Conservation (phyloP, 1,140 invertebrate species). For the Drosophila eugracilis region DNA sequence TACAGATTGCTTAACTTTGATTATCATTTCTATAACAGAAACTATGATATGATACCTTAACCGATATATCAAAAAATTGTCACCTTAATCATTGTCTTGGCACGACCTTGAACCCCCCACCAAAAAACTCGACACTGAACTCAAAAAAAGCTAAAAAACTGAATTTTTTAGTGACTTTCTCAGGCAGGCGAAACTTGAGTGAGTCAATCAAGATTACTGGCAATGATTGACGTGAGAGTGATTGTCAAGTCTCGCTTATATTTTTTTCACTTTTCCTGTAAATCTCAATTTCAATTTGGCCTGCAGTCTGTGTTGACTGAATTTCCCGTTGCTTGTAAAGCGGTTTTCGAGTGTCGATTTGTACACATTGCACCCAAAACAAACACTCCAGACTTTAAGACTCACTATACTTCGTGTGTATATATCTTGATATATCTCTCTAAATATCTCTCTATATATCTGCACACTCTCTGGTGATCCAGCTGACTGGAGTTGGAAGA, state of each 20-base stretch:
- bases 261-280: not conserved
- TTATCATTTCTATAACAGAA: too few species aligned
- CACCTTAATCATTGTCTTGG: not conserved
- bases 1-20: too few species aligned
- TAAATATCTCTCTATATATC: not conserved
- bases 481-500: constrained; percentile 15
- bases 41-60: too few species aligned
- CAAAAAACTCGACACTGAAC: constrained; percentile 10
- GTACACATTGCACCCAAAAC: constrained; percentile 33
- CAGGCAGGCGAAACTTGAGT: constrained; percentile 32
- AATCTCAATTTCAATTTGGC: constrained; percentile 4
- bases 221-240: constrained; percentile 38
- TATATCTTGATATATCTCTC: not conserved
- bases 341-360: constrained; percentile 25
- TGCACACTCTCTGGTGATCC: constrained; percentile 4
- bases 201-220: constrained; percentile 29
- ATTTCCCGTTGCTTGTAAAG: constrained; percentile 27
- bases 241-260: not conserved
- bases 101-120: constrained; percentile 33
- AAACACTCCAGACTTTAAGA: constrained; percentile 22
- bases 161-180: constrained; percentile 26
- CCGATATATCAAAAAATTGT: too few species aligned
- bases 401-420: not conserved
- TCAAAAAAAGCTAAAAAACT: not conserved
- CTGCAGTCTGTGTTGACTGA: constrained; percentile 12